Conservation (phyloP, 2,797 vertebrate genomes). For the Chloroceryle inda region DNA sequence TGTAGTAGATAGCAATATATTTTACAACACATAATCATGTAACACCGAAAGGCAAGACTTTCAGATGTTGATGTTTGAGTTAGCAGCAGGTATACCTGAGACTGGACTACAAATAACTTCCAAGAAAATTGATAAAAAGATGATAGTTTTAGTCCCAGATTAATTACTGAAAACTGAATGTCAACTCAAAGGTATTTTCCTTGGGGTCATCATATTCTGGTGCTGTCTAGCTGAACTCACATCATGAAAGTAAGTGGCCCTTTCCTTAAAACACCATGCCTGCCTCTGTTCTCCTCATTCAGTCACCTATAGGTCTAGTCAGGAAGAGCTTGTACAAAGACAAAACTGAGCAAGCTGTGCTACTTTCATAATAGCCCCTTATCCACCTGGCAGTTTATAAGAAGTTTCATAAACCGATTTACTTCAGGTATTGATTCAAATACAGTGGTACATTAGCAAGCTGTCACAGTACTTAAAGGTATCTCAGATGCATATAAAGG, state of each 20-base stretch:
- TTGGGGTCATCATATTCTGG: neutral
- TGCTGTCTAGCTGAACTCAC: neutral
- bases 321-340: neutral
- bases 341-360: neutral
- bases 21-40: neutral
- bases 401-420: constrained; percentile 53
- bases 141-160: neutral
- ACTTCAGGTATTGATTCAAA: constrained; percentile 64
- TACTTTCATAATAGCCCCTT: constrained; percentile 28
- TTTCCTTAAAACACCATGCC: neutral
- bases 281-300: neutral
- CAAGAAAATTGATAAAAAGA: neutral
- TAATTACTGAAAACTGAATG: neutral
- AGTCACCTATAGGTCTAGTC: neutral
- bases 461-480: constrained; percentile 56
- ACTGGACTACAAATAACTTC: neutral
- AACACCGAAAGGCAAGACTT: neutral
- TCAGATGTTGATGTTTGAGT: neutral
- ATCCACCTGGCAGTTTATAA: constrained; percentile 51
- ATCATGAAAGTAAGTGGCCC: neutral
- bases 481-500: constrained; percentile 30
- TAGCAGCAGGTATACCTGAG: neutral
- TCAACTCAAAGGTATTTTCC: neutral
- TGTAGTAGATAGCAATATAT: neutral
- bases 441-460: constrained; percentile 64